phyloP scores from a whole-genome alignment of 2,888 invertebrate species.

The Pseudococcus viburni region DNA sequence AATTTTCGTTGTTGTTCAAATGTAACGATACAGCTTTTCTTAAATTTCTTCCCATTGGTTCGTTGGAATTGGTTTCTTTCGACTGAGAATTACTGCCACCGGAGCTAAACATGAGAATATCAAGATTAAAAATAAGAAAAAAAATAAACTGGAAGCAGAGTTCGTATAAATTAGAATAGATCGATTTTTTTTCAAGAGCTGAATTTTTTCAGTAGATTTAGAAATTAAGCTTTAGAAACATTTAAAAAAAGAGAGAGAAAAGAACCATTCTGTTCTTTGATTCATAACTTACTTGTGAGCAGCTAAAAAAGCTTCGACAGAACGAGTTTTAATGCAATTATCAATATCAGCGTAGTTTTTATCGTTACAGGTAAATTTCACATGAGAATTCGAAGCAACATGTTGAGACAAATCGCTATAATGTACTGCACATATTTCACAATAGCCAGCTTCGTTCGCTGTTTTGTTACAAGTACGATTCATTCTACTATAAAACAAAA shows the following conservation, averaged over 20 bases:
- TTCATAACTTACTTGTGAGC: conserved; percentile 59
- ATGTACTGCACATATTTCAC: conserved; percentile 85
- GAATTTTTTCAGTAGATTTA: no score
- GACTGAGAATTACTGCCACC: conserved; percentile 35
- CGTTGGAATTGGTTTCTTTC: conserved; percentile 49
- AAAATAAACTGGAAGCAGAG: neutral
- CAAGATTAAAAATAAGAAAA: neutral
- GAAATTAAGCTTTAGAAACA: no score
- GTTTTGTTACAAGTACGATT: conserved; percentile 61
- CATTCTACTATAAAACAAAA: conserved; percentile 52
- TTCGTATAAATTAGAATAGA: neutral
- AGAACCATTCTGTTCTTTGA: neutral
- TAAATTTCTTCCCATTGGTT: conserved; percentile 59
- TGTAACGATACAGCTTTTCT: conserved; percentile 62
- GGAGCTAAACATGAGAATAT: conserved; percentile 5
- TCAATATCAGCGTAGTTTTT: conserved; percentile 83
- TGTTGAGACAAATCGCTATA: conserved; percentile 81
- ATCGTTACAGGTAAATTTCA: conserved; percentile 81
- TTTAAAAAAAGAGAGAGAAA: no score
- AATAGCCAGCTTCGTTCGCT: conserved; percentile 76
- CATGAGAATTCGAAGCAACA: conserved; percentile 81
- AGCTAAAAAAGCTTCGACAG: conserved; percentile 64
- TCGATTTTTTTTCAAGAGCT: no score
- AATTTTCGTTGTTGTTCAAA: conserved; percentile 64
- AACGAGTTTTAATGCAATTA: conserved; percentile 78